Conservation (phyloP, 2,888 invertebrate genomes). For the Euzophera pinguis region DNA sequence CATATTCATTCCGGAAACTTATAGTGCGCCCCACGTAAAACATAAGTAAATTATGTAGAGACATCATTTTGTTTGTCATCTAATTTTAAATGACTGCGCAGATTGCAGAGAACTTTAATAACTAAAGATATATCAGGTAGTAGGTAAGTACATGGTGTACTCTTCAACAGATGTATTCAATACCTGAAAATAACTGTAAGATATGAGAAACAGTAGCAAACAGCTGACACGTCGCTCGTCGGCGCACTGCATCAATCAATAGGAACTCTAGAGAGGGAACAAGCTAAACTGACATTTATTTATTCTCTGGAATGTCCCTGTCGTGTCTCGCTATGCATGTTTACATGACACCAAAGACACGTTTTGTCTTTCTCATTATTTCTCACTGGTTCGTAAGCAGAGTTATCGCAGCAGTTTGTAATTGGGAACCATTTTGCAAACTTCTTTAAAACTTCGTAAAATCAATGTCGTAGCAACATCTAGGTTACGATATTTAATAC, state of each 20-base stretch:
- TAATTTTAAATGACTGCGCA: too few relatives aligned
- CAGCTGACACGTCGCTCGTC: slow-evolving; percentile 45
- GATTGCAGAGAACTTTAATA: too few relatives aligned
- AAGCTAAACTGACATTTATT: slow-evolving; percentile 70
- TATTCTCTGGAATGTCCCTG: slow-evolving; percentile 68
- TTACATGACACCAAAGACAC: slow-evolving; percentile 47
- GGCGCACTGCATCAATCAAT: slow-evolving; percentile 63
- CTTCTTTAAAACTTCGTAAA: not conserved
- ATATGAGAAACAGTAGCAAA: slow-evolving; percentile 34
- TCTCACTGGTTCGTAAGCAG: slow-evolving; percentile 21
- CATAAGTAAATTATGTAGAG: too few relatives aligned
- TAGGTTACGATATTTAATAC: slow-evolving; percentile 8
- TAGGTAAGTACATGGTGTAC: not conserved
- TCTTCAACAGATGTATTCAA: slow-evolving; percentile 5
- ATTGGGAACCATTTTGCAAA: not conserved
- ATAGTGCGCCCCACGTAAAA: too few relatives aligned
- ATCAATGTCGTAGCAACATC: not conserved
- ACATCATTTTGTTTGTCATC: too few relatives aligned
- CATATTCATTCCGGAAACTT: too few relatives aligned
- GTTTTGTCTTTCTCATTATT: slow-evolving; percentile 33
- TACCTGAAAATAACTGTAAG: slow-evolving; percentile 26
- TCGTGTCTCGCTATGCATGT: slow-evolving; percentile 55
- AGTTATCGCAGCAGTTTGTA: slow-evolving; percentile 1
- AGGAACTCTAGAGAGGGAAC: slow-evolving; percentile 44
- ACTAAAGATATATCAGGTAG: not conserved